Base-by-base conservation (phyloP, 2,888 invertebrate genomes). In the Drosophila nr. perissopoda region DNA sequence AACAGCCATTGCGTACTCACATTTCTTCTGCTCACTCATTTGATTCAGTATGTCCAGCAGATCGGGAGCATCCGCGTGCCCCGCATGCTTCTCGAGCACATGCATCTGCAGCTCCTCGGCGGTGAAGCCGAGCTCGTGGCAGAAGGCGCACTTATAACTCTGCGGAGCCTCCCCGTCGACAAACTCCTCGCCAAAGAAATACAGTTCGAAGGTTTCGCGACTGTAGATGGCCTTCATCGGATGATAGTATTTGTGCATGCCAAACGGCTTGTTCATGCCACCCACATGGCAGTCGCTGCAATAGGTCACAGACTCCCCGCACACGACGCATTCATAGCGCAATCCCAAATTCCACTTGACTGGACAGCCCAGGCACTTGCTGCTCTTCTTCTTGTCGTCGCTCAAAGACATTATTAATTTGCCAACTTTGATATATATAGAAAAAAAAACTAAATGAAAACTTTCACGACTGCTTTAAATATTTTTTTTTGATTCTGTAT, bases 221-320 rank as follows among this genome's bases (percentile, higher is more conserved):
- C 59, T 88, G 33, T 71, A 81, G 2, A 80, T 63, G 21, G 74
- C 88, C 58, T 72, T 74, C 88, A 83, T 88, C 21, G 88, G 88
- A 67, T 85, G 85, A 53, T 74, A 85, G 31, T 77, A 77, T 29
- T 77, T 85, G 61, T 88, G 88, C 29, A 21, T 38, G 6, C 61
- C 53, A 29, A 18, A 36, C 6, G 66, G 7, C 11, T 8, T 6
- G 29, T 74, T 73, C 51, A 72, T 75, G 54, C 64, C 76, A 21
- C 21, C 29, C 6, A 74, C 60, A 18, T 66, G 74, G 18, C 85
- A 88, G 6, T 42, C 38, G 21, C 69, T 80, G 31, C 88, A 85
- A 53, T 72, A 84, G 13, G 62, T 70, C 18, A 85, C 68, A 29
- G 67, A 27, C 11, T 60, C 34, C 1, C 79, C 80, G 31, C 85